Evolutionary conservation across 2,888 invertebrate species (phyloP).

Genomic region (Coremacera marginata): DNA sequence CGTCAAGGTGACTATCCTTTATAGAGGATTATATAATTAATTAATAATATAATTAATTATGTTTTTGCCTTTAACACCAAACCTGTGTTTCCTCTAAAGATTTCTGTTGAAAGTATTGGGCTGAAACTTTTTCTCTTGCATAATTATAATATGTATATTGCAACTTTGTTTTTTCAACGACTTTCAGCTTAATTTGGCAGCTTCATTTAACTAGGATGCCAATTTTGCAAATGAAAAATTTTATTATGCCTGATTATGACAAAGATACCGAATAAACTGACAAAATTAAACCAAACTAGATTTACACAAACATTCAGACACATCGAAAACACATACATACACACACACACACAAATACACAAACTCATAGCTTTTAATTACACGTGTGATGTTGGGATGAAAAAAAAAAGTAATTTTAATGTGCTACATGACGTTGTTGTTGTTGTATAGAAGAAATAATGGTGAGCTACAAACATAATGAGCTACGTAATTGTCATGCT

Average conservation of each 20-base stretch:
- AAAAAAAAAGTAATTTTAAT: slow-evolving; percentile 1
- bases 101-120: too few species aligned
- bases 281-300: not conserved
- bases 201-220: too few species aligned
- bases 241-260: slow-evolving; percentile 8
- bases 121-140: too few species aligned
- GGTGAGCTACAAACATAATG: not conserved
- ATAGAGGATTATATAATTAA: too few species aligned
- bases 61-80: too few species aligned
- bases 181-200: too few species aligned
- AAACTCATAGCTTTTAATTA: not conserved
- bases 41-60: too few species aligned
- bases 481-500: slow-evolving; percentile 17
- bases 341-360: not conserved
- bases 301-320: not conserved
- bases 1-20: too few species aligned
- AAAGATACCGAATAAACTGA: not conserved
- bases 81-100: too few species aligned
- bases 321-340: not conserved
- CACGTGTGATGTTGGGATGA: not conserved
- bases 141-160: too few species aligned
- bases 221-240: not conserved
- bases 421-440: not conserved
- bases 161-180: too few species aligned
- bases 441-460: not conserved